phyloP scores from a whole-genome alignment of 2,113 vertebrate species.

The Brachyistius frenatus region DNA sequence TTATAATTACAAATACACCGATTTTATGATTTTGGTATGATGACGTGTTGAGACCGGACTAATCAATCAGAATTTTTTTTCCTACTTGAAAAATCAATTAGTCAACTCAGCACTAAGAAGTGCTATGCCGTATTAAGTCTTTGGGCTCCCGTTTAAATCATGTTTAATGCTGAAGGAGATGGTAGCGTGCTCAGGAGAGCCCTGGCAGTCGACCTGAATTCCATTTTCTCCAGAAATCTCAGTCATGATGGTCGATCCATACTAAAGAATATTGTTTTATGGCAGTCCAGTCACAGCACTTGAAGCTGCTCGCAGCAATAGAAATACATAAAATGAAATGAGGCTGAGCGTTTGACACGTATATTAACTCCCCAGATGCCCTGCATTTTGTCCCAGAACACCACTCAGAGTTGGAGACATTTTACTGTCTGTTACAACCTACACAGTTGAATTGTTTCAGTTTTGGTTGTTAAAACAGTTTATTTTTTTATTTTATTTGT shows the following conservation, averaged over 20 bases:
- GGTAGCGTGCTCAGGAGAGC: conserved; percentile 7
- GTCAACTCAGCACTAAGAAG: too few relatives aligned
- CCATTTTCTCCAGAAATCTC: conserved; percentile 53
- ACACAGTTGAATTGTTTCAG: too few relatives aligned
- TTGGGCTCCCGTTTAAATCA: background rate
- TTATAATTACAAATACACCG: too few relatives aligned
- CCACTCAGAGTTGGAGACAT: conserved; percentile 9
- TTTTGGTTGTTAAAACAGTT: too few relatives aligned
- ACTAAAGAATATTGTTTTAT: conserved; percentile 62
- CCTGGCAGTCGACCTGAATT: conserved; percentile 23
- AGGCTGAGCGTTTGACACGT: conserved; percentile 65
- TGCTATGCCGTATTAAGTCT: too few relatives aligned
- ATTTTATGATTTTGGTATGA: too few relatives aligned
- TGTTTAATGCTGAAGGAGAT: background rate
- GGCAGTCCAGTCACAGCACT: conserved; percentile 34
- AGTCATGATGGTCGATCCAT: conserved; percentile 38
- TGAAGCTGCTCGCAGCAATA: conserved; percentile 59
- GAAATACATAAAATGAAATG: conserved; percentile 72
- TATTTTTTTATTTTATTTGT: background rate
- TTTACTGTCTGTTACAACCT: background rate
- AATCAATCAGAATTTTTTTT: too few relatives aligned
- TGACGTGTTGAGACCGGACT: too few relatives aligned
- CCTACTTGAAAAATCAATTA: too few relatives aligned
- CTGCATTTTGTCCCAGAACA: conserved; percentile 22
- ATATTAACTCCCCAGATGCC: conserved; percentile 54